Evolutionary conservation across 2,888 invertebrate genomes (phyloP).

Genomic region (Megalurothrips usitatus): DNA sequence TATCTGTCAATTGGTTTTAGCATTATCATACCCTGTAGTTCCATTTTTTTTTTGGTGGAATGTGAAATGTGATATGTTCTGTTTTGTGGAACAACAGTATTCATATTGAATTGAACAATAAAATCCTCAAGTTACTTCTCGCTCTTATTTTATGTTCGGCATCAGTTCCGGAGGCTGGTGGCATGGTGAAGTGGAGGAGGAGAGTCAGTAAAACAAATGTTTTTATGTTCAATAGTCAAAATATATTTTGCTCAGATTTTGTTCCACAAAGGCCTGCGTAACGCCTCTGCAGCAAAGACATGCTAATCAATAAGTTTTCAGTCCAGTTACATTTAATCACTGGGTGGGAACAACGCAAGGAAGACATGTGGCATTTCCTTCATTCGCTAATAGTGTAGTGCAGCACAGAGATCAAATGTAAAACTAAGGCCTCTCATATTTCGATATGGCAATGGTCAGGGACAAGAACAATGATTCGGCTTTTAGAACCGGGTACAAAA

Average conservation of each 20-base stretch:
- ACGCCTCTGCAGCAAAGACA: background rate
- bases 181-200: too few species aligned
- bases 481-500: too few species aligned
- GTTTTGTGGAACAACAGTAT: too few species aligned
- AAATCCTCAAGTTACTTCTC: too few species aligned
- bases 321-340: background rate
- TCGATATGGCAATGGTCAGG: background rate
- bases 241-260: conserved; percentile 18
- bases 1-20: too few species aligned
- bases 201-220: too few species aligned
- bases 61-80: too few species aligned
- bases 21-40: too few species aligned
- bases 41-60: too few species aligned
- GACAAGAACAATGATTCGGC: background rate
- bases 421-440: background rate
- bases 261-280: background rate
- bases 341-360: background rate
- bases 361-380: conserved; percentile 10
- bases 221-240: background rate
- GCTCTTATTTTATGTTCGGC: too few species aligned
- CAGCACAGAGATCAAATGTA: background rate
- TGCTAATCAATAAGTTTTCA: background rate
- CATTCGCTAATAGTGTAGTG: background rate
- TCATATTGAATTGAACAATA: too few species aligned
- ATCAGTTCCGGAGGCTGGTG: too few species aligned